Base-by-base conservation (phyloP, 2,113 vertebrate genomes). In the Pseudorhombus dupliciocellatus region DNA sequence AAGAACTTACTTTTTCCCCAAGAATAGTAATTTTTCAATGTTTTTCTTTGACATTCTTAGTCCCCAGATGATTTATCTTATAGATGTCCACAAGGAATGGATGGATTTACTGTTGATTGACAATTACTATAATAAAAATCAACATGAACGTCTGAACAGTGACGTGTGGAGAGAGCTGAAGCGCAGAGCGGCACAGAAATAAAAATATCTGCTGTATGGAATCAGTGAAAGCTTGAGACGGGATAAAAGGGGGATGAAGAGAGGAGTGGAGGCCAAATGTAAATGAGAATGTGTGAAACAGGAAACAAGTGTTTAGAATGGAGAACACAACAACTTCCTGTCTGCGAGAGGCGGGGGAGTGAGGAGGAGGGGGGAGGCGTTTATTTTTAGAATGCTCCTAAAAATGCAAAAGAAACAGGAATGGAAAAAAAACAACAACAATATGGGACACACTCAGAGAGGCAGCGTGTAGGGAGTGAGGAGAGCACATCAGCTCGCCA, bases 281-380 rank as follows among this genome's bases (percentile, higher is more conserved):
- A 69, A 84, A 82, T 34, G 70, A 48, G 80, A 69, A 91, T 66
- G 88, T 91, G 92, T 89, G 81, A 86, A 92, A 83, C 93, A 94
- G 92, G 93, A 94, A 93, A 91, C 59, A 20, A 86, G 82, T 91
- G 90, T 93, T 94, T 94, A 88, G 81, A 76, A 86, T 83, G 75
- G 91, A 88, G 84, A 91, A 88, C 88, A 89, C 85, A 87, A 84
- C 88, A 88, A 92, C 91, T 94, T 94, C 92, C 93, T 93, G 92
- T 89, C 88, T 5, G 3, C 7, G 20, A 50, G 46, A 50, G 46
- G 7, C 42, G 18, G 48, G 18, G 54, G 21, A 50, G 28, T 34
- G 31, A 31, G 18, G n/a, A n/a, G 40, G 44, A 52, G 7, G 22
- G 63, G 24, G 40, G 26, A n/a, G n/a, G n/a, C n/a, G 53, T 53